Evolutionary conservation across 2,888 invertebrate species (phyloP).

Genomic region (Tenthredo livida): DNA sequence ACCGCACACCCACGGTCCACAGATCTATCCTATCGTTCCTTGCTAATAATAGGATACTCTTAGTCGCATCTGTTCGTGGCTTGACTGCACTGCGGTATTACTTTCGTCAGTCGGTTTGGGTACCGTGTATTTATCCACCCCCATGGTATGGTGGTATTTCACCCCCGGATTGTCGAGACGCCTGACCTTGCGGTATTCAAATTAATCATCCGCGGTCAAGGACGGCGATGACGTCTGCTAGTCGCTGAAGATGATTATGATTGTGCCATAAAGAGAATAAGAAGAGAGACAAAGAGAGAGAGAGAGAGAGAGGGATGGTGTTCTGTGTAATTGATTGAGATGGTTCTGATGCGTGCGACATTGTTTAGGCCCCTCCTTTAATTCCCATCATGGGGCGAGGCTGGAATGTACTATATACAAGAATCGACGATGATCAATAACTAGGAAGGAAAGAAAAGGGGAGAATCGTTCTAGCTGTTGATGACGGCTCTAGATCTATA

Average conservation of each 20-base stretch:
- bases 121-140: conserved; percentile 7
- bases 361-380: conserved; percentile 22
- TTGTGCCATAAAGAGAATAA: background rate
- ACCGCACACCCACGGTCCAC: background rate
- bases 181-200: background rate
- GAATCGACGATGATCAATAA: conserved; percentile 22
- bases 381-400: background rate
- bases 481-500: background rate
- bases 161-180: background rate
- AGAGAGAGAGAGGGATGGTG: background rate
- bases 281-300: background rate
- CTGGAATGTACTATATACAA: background rate
- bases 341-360: conserved; percentile 9
- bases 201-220: conserved; percentile 15
- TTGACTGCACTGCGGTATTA: background rate
- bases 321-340: conserved; percentile 5
- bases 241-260: background rate
- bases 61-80: conserved; percentile 3
- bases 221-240: background rate
- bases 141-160: conserved; percentile 2
- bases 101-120: background rate
- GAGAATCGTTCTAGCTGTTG: conserved; percentile 1
- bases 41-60: conserved; percentile 26
- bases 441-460: background rate
- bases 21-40: background rate